Evolutionary conservation across 2,888 invertebrate species (phyloP).

Genomic region (Lycaena phlaeas): DNA sequence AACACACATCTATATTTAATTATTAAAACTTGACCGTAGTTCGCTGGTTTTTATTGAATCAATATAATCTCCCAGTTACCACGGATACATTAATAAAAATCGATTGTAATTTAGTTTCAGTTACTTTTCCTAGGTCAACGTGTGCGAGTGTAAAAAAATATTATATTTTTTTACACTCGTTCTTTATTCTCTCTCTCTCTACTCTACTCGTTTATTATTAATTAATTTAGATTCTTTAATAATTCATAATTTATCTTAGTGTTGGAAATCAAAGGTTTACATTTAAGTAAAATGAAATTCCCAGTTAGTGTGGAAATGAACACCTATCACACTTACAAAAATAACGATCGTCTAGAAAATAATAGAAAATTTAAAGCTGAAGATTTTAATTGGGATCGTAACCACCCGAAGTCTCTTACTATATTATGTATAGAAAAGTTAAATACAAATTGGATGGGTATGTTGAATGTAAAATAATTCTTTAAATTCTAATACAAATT

Average conservation of each 20-base stretch:
- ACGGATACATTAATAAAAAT: not conserved
- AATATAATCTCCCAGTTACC: not conserved
- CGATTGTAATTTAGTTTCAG: not conserved
- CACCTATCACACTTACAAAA: constrained; percentile 57
- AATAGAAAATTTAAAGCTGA: constrained; percentile 60
- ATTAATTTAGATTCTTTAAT: too few species aligned
- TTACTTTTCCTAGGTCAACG: too few species aligned
- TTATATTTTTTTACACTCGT: too few species aligned
- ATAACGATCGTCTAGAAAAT: constrained; percentile 41
- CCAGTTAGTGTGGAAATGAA: too few species aligned
- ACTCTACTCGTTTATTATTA: too few species aligned
- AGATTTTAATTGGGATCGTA: constrained; percentile 64
- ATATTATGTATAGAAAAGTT: constrained; percentile 61
- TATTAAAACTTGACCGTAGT: not conserved
- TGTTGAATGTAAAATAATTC: constrained; percentile 13
- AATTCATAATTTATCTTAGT: too few species aligned
- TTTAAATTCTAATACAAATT: too few species aligned
- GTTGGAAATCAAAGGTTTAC: too few species aligned
- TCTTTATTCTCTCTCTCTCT: too few species aligned
- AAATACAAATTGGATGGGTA: constrained; percentile 58
- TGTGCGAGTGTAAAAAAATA: too few species aligned
- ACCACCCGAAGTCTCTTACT: constrained; percentile 57
- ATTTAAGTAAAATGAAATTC: too few species aligned
- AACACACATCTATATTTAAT: too few species aligned
- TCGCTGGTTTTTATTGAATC: not conserved